A percentile compares a stretch with the other conserved stretches of the same genome.
Evolutionary conservation across 2,888 invertebrate species (phyloP).

Genomic region (Drosophila neonasuta): DNA sequence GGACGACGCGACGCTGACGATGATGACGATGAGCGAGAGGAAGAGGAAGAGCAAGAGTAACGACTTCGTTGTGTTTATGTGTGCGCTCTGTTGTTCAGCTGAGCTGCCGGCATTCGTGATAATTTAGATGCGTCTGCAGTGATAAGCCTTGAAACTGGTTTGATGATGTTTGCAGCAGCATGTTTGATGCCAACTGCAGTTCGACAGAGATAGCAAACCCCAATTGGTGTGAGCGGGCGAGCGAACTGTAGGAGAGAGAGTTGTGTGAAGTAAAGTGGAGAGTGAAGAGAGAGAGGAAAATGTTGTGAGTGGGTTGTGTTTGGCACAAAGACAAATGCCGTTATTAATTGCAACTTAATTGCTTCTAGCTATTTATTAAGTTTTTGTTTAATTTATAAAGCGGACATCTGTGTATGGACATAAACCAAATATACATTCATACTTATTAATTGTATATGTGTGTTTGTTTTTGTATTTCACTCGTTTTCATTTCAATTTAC

Average conservation of each 20-base stretch:
- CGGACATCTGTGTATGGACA: slow-evolving; percentile 39
- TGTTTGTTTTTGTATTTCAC: slow-evolving; percentile 52
- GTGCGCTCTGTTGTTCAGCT: slow-evolving; percentile 29
- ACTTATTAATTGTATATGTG: slow-evolving; percentile 27
- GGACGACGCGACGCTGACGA: slow-evolving; percentile 8
- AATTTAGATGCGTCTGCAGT: slow-evolving; percentile 68
- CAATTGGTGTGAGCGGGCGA: slow-evolving; percentile 3
- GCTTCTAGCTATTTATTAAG: slow-evolving; percentile 72
- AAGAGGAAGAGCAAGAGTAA: slow-evolving; percentile 24
- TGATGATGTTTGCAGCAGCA: slow-evolving; percentile 64
- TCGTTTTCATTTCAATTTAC: slow-evolving; percentile 62
- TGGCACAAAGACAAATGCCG: slow-evolving; percentile 50
- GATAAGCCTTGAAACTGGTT: slow-evolving; percentile 75
- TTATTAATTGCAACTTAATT: slow-evolving; percentile 74
- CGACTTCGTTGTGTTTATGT: slow-evolving; percentile 68
- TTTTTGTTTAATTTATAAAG: slow-evolving; percentile 76
- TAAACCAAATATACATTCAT: neutral
- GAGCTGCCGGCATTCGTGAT: slow-evolving; percentile 72
- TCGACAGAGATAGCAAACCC: slow-evolving; percentile 14
- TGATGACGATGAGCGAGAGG: neutral
- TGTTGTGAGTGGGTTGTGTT: slow-evolving; percentile 18
- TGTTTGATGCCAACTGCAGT: slow-evolving; percentile 63
- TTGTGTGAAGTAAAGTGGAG: neutral
- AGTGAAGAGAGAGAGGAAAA: slow-evolving; percentile 1
- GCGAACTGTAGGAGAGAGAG: neutral